Base-by-base conservation (phyloP, 1,140 invertebrate species). In the Diploscapter pachys region DNA sequence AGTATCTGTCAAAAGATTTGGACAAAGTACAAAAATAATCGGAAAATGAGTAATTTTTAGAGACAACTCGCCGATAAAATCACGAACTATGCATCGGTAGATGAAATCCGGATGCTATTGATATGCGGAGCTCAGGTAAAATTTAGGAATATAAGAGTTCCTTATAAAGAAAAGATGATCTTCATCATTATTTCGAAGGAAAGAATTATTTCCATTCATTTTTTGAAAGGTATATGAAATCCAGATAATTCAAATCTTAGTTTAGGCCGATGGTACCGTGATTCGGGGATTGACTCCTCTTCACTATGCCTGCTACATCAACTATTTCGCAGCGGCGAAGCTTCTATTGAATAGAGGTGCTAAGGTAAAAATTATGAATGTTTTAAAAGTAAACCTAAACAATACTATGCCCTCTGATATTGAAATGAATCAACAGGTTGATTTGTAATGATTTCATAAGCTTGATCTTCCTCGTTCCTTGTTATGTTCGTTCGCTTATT, bases 221-320 rank as follows among this genome's bases (percentile, higher is more conserved):
- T 31, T 0, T 31, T 31, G 31, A 31, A 31, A 31, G 31, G 1
- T 31, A 31, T 31, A 31, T 31, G 31, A 31, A 31, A 31, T 31
- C 31, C 31, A 31, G 31, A 31, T 50, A 52, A 69, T 8, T 31
- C 31, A 31, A 31, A 31, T 31, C 51, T 48, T 61, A 5, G 53
- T 80, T 72, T 63, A 80, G 79, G 81, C 85, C 5, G 89, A 89
- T 74, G 86, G 85, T 54, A 81, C 86, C 8, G 88, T 90, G 3
- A 87, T 86, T 31, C 88, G 88, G 73, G 85, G 74, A 80, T 87
- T 95, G 51, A 89, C 91, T 64, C 93, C 93, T 0, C 86, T 96
- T n/a, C 93, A 95, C 86, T 96, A 95, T 85, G 93, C 93, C 0
- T 92, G 93, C 63, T 95, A 93, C 90, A 91, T 93, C 82, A 87